Percentiles rank a stretch among this genome's conserved stretches.
phyloP scores from a whole-genome alignment of 2,888 invertebrate genomes.

The Diaprepes abbreviatus region DNA sequence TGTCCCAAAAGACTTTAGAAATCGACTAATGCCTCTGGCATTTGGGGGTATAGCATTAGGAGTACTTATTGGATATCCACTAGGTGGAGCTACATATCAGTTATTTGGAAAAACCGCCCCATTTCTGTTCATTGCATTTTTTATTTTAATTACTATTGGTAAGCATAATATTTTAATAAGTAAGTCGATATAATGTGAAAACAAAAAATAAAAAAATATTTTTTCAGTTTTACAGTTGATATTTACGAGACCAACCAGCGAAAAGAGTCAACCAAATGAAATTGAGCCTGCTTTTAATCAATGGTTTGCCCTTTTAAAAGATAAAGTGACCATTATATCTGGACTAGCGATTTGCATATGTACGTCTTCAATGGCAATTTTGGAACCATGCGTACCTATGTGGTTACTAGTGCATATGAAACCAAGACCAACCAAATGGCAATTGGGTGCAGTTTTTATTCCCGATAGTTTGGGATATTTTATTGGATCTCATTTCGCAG shows the following conservation, averaged over 20 bases:
- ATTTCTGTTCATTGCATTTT: conserved; percentile 77
- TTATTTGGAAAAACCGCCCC: conserved; percentile 82
- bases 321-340: conserved; percentile 75
- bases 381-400: conserved; percentile 87
- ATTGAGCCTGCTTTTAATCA: conserved; percentile 58
- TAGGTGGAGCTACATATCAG: conserved; percentile 84
- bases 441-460: conserved; percentile 85
- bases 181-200: too few relatives aligned
- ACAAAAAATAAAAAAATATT: too few relatives aligned
- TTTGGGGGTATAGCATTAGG: conserved; percentile 86
- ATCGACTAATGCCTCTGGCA: conserved; percentile 84
- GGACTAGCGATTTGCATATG: conserved; percentile 82
- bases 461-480: conserved; percentile 89
- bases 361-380: conserved; percentile 85
- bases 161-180: too few relatives aligned
- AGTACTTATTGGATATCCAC: conserved; percentile 85
- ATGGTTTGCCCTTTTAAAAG: conserved; percentile 73
- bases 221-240: conserved; percentile 58
- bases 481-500: conserved; percentile 85
- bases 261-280: conserved; percentile 40
- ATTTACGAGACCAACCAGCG: conserved; percentile 52
- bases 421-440: conserved; percentile 79
- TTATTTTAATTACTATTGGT: conserved; percentile 72
- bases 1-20: conserved; percentile 71
- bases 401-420: conserved; percentile 81